Conservation (phyloP, 2,888 invertebrate species). For the Meiosimyza decipiens region DNA sequence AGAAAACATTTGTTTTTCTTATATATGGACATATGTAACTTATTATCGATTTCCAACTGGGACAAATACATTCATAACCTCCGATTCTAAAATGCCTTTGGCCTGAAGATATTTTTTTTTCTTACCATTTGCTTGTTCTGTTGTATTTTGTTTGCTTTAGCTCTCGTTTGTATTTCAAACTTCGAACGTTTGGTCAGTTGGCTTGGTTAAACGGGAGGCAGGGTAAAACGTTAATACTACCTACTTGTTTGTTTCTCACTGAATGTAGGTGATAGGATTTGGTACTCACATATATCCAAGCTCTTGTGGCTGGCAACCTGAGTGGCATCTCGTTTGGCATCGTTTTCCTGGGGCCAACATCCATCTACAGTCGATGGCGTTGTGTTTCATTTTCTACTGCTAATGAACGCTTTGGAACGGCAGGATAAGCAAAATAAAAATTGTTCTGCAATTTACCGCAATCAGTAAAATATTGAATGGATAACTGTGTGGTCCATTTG, state of each 20-base stretch:
- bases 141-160: background rate
- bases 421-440: background rate
- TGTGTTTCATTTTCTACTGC: slow-evolving; percentile 6
- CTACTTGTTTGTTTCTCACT: slow-evolving; percentile 4
- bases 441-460: no score
- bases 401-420: slow-evolving; percentile 9
- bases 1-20: no score
- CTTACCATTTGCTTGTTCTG: background rate
- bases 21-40: no score
- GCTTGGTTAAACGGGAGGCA: background rate
- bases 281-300: background rate
- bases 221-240: no score
- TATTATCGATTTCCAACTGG: no score
- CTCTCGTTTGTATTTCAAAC: slow-evolving; percentile 14
- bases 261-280: slow-evolving; percentile 27
- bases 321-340: background rate
- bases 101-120: background rate
- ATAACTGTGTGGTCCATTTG: no score
- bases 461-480: no score
- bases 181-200: background rate
- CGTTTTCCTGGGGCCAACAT: no score
- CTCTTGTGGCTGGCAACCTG: slow-evolving; percentile 4
- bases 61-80: background rate
- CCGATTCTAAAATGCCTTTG: slow-evolving; percentile 14
- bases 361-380: background rate